Evolutionary conservation across 2,888 invertebrate genomes (phyloP).

Genomic region (Rhagonycha fulva): DNA sequence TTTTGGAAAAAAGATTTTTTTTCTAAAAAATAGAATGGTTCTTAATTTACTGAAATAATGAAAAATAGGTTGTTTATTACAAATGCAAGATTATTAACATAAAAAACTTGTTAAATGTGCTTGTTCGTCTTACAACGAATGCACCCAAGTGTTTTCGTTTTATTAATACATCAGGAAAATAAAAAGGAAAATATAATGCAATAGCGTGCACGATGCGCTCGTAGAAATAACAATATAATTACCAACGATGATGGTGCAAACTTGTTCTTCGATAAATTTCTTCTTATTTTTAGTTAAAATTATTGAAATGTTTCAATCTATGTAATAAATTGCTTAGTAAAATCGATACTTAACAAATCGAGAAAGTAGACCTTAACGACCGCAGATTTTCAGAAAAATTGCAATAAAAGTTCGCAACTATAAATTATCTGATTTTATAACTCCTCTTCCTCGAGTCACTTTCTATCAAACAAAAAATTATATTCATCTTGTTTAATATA

Average conservation of each 20-base stretch:
- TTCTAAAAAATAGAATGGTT: background rate
- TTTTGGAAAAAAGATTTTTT: background rate
- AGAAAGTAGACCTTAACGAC: background rate
- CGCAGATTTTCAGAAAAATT: background rate
- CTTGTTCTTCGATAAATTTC: background rate
- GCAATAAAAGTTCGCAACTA: background rate
- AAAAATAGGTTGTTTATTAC: background rate
- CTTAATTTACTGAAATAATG: background rate
- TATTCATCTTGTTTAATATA: background rate
- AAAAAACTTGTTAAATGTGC: slow-evolving; percentile 1
- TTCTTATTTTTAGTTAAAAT: background rate
- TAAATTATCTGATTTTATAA: background rate
- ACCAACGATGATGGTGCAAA: background rate
- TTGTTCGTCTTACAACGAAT: background rate
- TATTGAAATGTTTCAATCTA: background rate
- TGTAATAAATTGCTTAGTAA: slow-evolving; percentile 5
- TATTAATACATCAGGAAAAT: background rate
- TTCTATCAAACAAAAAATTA: background rate
- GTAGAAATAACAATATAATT: background rate
- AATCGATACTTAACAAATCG: slow-evolving; percentile 3
- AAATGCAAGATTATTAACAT: background rate
- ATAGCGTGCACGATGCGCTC: background rate
- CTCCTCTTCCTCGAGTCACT: too few relatives aligned
- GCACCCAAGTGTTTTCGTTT: background rate
- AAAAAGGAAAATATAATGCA: background rate